A percentile compares a stretch with the other conserved stretches of the same genome.
Evolutionary conservation across 2,797 vertebrate genomes (phyloP).

Genomic region (Sebastes iracundus): DNA sequence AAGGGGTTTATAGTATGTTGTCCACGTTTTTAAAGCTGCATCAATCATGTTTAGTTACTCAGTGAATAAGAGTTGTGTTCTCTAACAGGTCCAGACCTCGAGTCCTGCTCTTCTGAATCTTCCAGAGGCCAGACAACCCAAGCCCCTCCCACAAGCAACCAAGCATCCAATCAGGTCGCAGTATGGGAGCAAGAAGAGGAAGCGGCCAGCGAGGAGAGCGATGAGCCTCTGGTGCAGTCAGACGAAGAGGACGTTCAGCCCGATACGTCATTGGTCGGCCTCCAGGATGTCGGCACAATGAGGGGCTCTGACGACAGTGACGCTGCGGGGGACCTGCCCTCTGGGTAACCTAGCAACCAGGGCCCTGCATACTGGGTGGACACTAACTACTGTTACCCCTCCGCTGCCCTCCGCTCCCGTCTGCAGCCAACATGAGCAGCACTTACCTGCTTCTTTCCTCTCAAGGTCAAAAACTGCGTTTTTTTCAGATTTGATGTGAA

Average conservation of each 20-base stretch:
- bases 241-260: conserved; percentile 93
- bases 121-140: conserved; percentile 55
- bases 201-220: conserved; percentile 64
- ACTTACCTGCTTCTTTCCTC: background rate
- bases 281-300: conserved; percentile 67
- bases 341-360: conserved; percentile 6
- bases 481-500: background rate
- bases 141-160: conserved; percentile 61
- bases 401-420: background rate
- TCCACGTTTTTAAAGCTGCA: background rate
- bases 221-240: conserved; percentile 86
- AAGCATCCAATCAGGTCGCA: conserved; percentile 47
- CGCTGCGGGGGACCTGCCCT: conserved; percentile 57
- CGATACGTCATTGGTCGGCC: conserved; percentile 84
- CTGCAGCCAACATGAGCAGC: background rate
- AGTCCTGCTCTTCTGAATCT: conserved; percentile 72
- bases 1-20: too few relatives aligned
- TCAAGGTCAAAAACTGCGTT: background rate
- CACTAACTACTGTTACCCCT: background rate
- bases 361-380: background rate
- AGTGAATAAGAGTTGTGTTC: background rate
- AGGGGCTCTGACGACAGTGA: conserved; percentile 88
- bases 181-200: conserved; percentile 61
- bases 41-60: background rate
- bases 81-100: conserved; percentile 80